These are phyloP conservation scores for Pandion haliaetus DNA, from an alignment of 2,113 vertebrate species.

Conservation along the genomic window DNA sequence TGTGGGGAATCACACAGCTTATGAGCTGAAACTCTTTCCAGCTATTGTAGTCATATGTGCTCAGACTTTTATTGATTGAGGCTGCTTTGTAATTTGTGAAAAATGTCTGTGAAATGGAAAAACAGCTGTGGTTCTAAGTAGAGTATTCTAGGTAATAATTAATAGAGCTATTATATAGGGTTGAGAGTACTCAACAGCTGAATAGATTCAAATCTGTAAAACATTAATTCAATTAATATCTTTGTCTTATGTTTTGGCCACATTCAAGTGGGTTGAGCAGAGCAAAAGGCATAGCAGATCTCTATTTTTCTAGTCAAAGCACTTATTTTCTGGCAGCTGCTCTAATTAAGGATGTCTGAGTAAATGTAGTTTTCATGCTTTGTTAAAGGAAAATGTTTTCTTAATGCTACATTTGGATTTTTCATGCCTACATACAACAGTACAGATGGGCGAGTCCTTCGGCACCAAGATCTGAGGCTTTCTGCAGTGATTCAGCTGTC, in stretches of 20 bases:
- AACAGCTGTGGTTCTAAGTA: not conserved
- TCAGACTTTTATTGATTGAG: not conserved
- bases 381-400: constrained; percentile 16
- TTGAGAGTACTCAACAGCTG: constrained; percentile 21
- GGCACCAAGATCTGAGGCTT: not conserved
- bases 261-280: not conserved
- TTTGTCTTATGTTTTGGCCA: constrained; percentile 34
- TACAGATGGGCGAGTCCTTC: not conserved
- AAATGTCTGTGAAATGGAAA: not conserved
- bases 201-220: constrained; percentile 2
- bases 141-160: constrained; percentile 32
- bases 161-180: constrained; percentile 32
- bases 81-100: not conserved
- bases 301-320: constrained; percentile 12
- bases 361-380: constrained; percentile 31
- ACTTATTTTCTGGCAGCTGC: constrained; percentile 45
- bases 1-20: not conserved
- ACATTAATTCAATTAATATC: constrained; percentile 19
- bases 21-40: not conserved
- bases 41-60: not conserved
- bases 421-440: not conserved
- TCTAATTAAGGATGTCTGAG: constrained; percentile 36
- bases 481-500: constrained; percentile 17
- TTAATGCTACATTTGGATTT: not conserved
- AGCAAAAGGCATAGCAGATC: constrained; percentile 29